A percentile compares a stretch with the other conserved stretches of the same genome.
phyloP scores from a whole-genome alignment of 2,888 invertebrate genomes.

The Mactromeris polynyma region DNA sequence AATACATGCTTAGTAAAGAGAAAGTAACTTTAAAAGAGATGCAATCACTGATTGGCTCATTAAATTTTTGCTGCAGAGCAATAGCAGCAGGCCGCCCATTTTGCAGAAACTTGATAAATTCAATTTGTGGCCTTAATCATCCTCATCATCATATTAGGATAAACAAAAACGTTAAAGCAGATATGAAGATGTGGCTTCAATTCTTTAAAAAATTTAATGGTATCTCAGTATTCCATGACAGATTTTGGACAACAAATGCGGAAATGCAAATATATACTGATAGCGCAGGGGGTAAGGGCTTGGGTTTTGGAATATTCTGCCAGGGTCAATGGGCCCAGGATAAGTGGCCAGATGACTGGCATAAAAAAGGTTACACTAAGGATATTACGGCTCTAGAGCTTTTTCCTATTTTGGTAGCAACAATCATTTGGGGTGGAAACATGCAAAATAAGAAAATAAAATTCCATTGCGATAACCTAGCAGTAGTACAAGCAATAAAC shows the following conservation, averaged over 20 bases:
- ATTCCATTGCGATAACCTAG: not conserved
- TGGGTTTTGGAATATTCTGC: slow-evolving; percentile 12
- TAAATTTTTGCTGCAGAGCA: not conserved
- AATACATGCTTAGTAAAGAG: not conserved
- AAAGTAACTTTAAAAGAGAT: not conserved
- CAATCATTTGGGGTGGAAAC: not conserved
- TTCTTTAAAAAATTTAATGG: not conserved
- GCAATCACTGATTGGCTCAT: not conserved
- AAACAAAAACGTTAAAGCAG: not conserved
- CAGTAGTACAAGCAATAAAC: not conserved
- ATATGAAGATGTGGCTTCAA: not conserved
- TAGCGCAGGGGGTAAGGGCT: not conserved
- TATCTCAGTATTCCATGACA: slow-evolving; percentile 4
- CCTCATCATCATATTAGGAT: slow-evolving; percentile 1
- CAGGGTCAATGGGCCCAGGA: not conserved
- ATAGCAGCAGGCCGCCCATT: not conserved
- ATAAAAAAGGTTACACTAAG: not conserved
- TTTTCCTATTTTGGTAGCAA: too few species aligned
- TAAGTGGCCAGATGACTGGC: not conserved
- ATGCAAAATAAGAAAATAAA: not conserved
- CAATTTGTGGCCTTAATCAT: not conserved
- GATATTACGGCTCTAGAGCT: not conserved
- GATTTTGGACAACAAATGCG: not conserved
- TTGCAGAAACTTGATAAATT: not conserved
- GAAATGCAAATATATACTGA: slow-evolving; percentile 6